Evolutionary conservation across 1,140 invertebrate species (phyloP).

Genomic region (Monochamus saltuarius): DNA sequence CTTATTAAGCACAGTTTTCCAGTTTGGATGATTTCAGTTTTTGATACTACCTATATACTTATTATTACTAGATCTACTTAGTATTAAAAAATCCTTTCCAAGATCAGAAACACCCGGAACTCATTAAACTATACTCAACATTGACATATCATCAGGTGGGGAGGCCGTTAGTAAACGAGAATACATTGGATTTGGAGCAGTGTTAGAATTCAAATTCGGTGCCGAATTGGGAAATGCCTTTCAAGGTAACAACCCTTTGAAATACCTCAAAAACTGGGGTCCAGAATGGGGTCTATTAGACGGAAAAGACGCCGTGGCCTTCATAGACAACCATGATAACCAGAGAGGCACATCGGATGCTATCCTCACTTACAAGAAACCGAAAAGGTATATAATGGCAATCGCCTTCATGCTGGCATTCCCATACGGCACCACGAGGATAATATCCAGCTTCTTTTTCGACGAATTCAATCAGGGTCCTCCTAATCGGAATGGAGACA

Average conservation of each 20-base stretch:
- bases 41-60: too few relatives aligned
- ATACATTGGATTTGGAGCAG: constrained; percentile 65
- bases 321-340: constrained; percentile 65
- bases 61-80: too few relatives aligned
- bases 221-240: constrained; percentile 60
- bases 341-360: constrained; percentile 40
- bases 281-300: constrained; percentile 57
- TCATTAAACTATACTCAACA: too few relatives aligned
- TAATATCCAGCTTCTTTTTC: constrained; percentile 79
- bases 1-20: too few relatives aligned
- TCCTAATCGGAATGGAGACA: constrained; percentile 53
- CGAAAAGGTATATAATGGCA: constrained; percentile 67
- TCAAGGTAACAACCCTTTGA: constrained; percentile 50
- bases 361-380: constrained; percentile 61
- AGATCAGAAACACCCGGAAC: too few relatives aligned
- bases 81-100: too few relatives aligned
- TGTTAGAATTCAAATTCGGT: constrained; percentile 76
- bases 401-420: constrained; percentile 81
- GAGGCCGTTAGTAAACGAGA: constrained; percentile 66
- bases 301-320: constrained; percentile 58
- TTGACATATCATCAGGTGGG: constrained; percentile 49
- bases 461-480: constrained; percentile 55
- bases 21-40: too few relatives aligned
- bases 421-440: constrained; percentile 70
- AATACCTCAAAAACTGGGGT: constrained; percentile 49